phyloP scores from a whole-genome alignment of 1,140 invertebrate species.

The Lamellibrachia luymesi region DNA sequence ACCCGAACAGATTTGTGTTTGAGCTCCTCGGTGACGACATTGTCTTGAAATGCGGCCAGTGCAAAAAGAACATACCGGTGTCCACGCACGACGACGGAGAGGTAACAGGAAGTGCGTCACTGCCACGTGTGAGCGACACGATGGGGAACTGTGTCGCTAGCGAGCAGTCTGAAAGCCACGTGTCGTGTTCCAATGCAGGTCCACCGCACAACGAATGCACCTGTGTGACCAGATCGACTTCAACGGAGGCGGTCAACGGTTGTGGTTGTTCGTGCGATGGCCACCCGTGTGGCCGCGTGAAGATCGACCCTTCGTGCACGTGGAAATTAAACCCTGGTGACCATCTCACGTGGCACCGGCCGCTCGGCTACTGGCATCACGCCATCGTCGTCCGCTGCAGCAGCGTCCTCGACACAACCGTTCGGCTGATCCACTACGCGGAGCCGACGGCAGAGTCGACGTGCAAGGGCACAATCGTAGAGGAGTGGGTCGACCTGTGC shows the following conservation, averaged over 20 bases:
- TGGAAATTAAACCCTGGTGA: slow-evolving; percentile 12
- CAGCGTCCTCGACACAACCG: neutral
- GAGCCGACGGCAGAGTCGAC: neutral
- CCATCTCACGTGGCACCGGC: slow-evolving; percentile 14
- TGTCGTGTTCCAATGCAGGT: neutral
- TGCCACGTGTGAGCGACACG: neutral
- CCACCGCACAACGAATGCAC: neutral
- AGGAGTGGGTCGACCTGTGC: slow-evolving; percentile 14
- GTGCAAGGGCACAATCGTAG: neutral
- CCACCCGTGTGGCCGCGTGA: neutral
- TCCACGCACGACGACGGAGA: neutral
- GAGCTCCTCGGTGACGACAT: neutral
- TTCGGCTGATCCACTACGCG: slow-evolving; percentile 20
- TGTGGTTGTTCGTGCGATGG: neutral
- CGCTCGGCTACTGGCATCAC: slow-evolving; percentile 14
- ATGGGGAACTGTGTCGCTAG: neutral
- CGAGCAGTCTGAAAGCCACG: neutral
- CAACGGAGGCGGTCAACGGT: neutral
- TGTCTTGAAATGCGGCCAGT: slow-evolving; percentile 4
- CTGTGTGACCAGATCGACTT: neutral
- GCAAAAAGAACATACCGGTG: neutral
- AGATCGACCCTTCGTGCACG: neutral
- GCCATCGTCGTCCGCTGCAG: slow-evolving; percentile 8
- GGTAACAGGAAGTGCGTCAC: neutral
- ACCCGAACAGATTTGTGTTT: slow-evolving; percentile 12